Conservation (phyloP, 64 coral and sea anemone genomes). For the Platygyra sinensis region DNA sequence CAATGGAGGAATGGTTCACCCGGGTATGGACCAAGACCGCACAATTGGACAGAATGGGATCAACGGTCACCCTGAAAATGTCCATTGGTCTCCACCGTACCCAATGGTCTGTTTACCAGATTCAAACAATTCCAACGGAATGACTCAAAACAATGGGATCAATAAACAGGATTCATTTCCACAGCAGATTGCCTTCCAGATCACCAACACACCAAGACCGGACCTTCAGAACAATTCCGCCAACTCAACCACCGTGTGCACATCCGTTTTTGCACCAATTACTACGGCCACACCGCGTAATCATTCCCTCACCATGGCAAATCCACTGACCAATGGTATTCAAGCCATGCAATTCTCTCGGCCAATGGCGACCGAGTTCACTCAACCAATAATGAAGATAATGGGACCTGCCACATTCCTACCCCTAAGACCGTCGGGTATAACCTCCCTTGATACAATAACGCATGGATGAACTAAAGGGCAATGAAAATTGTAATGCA, state of each 20-base stretch:
- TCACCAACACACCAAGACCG: conserved; percentile 73
- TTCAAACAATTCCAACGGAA: conserved; percentile 70
- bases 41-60: conserved; percentile 64
- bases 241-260: conserved; percentile 70
- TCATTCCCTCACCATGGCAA: conserved; percentile 69
- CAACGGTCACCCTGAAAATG: conserved; percentile 72
- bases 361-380: conserved; percentile 75
- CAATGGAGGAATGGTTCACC: conserved; percentile 62
- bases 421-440: conserved; percentile 65
- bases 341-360: conserved; percentile 77
- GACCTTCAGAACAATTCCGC: conserved; percentile 69
- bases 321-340: conserved; percentile 63
- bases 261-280: conserved; percentile 87
- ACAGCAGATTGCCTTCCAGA: conserved; percentile 86
- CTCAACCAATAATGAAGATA: conserved; percentile 76
- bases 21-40: conserved; percentile 73
- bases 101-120: conserved; percentile 93
- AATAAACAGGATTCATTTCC: conserved; percentile 75
- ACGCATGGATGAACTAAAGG: conserved; percentile 40
- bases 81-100: conserved; percentile 91
- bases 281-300: conserved; percentile 70
- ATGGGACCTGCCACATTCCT: conserved; percentile 71
- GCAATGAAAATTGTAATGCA: background rate
- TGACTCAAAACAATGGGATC: conserved; percentile 74
- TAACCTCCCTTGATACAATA: conserved; percentile 64